Evolutionary conservation across 2,113 vertebrate genomes (phyloP).

Genomic region (Ceuthmochares aereus): DNA sequence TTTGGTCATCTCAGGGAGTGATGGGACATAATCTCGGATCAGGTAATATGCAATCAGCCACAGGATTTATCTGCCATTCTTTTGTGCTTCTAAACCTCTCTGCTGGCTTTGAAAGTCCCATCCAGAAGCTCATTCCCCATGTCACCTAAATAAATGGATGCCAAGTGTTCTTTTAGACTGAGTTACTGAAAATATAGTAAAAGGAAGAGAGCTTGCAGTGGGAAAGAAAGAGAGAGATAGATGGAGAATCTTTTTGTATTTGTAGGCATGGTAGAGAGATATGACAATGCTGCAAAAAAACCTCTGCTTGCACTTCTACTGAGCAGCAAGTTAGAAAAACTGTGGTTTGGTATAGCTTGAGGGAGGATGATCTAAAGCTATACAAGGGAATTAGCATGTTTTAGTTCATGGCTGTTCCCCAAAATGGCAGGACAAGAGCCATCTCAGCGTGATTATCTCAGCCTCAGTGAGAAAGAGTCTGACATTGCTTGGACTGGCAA

Average conservation of each 20-base stretch:
- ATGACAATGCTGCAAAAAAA: neutral
- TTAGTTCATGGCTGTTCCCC: conserved; percentile 28
- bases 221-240: neutral
- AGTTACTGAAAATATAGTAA: neutral
- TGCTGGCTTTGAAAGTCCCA: neutral
- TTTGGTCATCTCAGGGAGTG: neutral
- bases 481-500: neutral
- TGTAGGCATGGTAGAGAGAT: neutral
- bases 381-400: neutral
- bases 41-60: neutral
- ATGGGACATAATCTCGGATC: neutral
- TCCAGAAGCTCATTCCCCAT: neutral
- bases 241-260: neutral
- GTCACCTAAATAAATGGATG: neutral
- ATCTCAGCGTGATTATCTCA: neutral
- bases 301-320: neutral
- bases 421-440: neutral
- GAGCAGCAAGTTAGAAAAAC: neutral
- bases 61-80: neutral
- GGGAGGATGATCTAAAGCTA: neutral
- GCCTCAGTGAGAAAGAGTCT: neutral
- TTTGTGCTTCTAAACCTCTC: conserved; percentile 8
- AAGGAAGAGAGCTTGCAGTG: neutral
- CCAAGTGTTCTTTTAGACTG: neutral
- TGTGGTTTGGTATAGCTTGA: neutral